phyloP scores from a whole-genome alignment of 2,888 invertebrate genomes.

The Cantharis flavilabris region DNA sequence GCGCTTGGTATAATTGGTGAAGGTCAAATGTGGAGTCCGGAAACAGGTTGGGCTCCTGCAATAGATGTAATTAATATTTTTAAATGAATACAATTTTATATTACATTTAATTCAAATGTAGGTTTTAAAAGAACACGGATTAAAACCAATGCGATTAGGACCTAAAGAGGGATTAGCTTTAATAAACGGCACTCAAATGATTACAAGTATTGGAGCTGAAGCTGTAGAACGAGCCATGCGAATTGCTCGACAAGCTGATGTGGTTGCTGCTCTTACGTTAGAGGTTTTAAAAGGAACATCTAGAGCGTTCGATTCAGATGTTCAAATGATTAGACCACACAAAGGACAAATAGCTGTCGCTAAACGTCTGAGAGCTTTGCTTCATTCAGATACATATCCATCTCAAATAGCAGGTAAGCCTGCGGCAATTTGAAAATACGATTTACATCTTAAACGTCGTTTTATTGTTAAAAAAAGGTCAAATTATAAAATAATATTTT shows the following conservation, averaged over 20 bases:
- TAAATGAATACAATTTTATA: neutral
- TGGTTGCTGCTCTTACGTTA: constrained; percentile 66
- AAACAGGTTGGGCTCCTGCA: constrained; percentile 66
- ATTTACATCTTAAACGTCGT: neutral
- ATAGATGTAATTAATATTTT: constrained; percentile 53
- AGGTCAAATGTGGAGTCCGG: constrained; percentile 69
- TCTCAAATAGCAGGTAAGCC: constrained; percentile 65
- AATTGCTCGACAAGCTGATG: constrained; percentile 66
- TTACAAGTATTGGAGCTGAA: constrained; percentile 67
- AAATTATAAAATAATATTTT: neutral
- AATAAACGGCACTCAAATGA: constrained; percentile 71
- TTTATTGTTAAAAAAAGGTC: neutral
- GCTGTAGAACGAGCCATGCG: constrained; percentile 63
- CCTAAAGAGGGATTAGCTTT: constrained; percentile 69
- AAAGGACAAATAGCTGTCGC: constrained; percentile 66
- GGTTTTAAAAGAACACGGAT: constrained; percentile 59
- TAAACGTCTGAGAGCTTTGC: constrained; percentile 60
- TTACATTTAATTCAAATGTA: constrained; percentile 14
- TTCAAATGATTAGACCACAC: constrained; percentile 66
- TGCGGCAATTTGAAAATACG: neutral
- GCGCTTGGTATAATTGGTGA: constrained; percentile 69
- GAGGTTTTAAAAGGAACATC: constrained; percentile 70
- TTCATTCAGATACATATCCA: constrained; percentile 65
- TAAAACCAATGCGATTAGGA: constrained; percentile 61
- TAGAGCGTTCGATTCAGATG: constrained; percentile 66